phyloP scores from a whole-genome alignment of 2,113 vertebrate genomes.

The Onychorhynchus coronatus region DNA sequence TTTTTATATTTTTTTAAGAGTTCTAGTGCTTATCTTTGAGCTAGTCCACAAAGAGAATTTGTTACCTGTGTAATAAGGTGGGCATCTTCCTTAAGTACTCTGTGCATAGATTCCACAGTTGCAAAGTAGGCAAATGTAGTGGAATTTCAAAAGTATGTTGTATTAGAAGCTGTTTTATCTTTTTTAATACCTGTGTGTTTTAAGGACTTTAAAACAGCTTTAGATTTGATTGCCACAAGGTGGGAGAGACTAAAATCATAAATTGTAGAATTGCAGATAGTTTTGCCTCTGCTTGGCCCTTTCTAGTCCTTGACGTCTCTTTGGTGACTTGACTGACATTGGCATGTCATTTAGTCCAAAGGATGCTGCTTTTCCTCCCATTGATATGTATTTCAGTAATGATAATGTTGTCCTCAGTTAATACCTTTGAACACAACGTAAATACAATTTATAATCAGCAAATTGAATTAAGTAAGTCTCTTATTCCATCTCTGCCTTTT shows the following conservation, averaged over 20 bases:
- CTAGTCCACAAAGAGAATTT: background rate
- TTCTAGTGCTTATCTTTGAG: background rate
- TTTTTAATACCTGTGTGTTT: background rate
- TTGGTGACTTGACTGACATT: background rate
- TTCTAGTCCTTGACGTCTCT: background rate
- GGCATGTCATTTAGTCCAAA: background rate
- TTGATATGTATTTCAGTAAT: background rate
- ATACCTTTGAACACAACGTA: background rate
- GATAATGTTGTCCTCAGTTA: background rate
- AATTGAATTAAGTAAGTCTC: background rate
- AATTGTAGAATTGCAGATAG: background rate
- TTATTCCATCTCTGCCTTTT: background rate
- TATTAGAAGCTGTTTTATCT: background rate
- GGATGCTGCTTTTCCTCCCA: background rate
- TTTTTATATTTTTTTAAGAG: background rate
- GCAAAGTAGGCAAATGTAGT: background rate
- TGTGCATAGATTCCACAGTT: background rate
- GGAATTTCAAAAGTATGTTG: background rate
- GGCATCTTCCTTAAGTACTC: rapidly evolving
- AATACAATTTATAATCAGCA: background rate
- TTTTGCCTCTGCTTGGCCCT: background rate
- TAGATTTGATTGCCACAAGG: background rate
- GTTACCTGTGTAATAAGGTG: background rate
- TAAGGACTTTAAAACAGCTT: background rate
- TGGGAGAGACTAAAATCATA: background rate